phyloP scores from a whole-genome alignment of 2,797 vertebrate species.

The Gallirallus australis region DNA sequence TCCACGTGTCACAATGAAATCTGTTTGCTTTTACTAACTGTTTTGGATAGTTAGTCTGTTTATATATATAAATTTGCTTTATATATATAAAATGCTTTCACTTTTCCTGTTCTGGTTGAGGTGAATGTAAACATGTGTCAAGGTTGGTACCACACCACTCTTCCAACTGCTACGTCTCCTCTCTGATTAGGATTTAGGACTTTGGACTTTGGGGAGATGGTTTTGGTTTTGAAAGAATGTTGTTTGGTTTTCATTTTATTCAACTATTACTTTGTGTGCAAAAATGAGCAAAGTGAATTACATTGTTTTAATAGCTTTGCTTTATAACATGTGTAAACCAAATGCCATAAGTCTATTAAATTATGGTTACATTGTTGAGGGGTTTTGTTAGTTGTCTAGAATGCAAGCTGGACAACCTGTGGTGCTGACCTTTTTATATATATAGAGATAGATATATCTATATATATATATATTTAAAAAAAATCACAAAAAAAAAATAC shows the following conservation, averaged over 20 bases:
- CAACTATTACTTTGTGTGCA: constrained; percentile 69
- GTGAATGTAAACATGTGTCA: constrained; percentile 79
- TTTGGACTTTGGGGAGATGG: constrained; percentile 26
- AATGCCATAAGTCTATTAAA: constrained; percentile 82
- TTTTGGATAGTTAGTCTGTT: constrained; percentile 76
- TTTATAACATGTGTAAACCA: constrained; percentile 79
- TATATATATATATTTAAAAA: constrained; percentile 20
- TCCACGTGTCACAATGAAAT: constrained; percentile 54
- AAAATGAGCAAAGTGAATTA: constrained; percentile 79
- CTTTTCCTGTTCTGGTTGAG: constrained; percentile 77
- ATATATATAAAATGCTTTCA: constrained; percentile 81
- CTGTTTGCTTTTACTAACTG: constrained; percentile 72
- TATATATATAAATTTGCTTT: constrained; percentile 77
- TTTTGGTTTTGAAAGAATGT: constrained; percentile 72
- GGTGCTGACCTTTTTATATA: constrained; percentile 82
- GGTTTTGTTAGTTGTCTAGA: constrained; percentile 76
- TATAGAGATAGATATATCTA: constrained; percentile 62
- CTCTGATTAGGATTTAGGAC: constrained; percentile 65
- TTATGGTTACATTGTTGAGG: constrained; percentile 76
- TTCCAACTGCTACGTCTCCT: constrained; percentile 65
- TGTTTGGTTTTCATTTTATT: constrained; percentile 73
- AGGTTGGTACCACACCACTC: constrained; percentile 71
- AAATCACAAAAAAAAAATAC: background rate
- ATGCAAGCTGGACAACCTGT: constrained; percentile 72
- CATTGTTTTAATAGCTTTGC: constrained; percentile 77